A percentile compares a stretch with the other conserved stretches of the same genome.
These are phyloP conservation scores for Galerucella nymphaeae DNA, from an alignment of 2,888 invertebrate species.

Conservation along the genomic window DNA sequence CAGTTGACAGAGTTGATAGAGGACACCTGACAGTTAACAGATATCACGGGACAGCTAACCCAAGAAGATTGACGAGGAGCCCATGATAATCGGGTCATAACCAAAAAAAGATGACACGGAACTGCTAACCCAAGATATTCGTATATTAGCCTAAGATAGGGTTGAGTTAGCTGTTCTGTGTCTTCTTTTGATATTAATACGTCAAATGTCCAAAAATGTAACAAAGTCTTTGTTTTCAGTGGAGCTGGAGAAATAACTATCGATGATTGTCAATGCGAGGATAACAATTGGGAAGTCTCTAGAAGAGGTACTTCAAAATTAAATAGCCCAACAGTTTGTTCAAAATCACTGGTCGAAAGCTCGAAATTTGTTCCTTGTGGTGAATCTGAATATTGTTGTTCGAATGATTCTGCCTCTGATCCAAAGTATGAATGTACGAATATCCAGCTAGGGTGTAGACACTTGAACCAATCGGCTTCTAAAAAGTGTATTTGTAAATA, in stretches of 20 bases:
- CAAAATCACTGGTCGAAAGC: not conserved
- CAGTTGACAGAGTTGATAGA: no score
- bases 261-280: not conserved
- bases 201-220: not conserved
- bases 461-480: not conserved
- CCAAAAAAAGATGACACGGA: no score
- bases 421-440: not conserved
- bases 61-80: no score
- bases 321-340: not conserved
- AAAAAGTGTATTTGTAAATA: slow-evolving; percentile 1
- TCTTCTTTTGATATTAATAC: no score
- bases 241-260: not conserved
- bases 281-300: not conserved
- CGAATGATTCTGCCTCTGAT: not conserved
- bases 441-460: not conserved
- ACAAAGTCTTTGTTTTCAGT: not conserved
- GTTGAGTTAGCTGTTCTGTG: no score
- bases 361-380: not conserved
- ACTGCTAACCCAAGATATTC: no score
- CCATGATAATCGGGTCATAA: no score
- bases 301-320: not conserved
- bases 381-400: not conserved
- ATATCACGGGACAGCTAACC: no score
- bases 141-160: no score
- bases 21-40: no score